Evolutionary conservation across 2,113 vertebrate species (phyloP).

Genomic region (Podarcis muralis): DNA sequence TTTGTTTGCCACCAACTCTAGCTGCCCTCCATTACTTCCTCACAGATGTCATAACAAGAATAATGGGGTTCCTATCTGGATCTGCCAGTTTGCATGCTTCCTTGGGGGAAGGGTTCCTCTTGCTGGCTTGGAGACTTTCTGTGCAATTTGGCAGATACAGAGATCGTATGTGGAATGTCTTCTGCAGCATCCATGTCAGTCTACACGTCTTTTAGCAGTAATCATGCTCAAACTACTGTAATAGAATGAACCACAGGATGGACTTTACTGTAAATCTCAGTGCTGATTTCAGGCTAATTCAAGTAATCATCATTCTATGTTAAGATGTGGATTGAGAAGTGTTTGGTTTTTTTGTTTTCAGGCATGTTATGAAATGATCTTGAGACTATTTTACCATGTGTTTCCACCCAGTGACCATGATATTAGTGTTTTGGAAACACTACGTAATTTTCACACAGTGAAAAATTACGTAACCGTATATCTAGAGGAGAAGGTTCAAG

Average conservation of each 20-base stretch:
- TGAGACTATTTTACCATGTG: background rate
- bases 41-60: too few species aligned
- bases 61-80: background rate
- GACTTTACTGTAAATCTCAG: background rate
- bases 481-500: background rate
- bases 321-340: background rate
- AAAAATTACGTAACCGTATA: background rate
- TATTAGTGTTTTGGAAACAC: background rate
- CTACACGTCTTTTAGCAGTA: background rate
- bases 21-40: too few species aligned
- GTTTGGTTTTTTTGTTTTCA: background rate
- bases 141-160: background rate
- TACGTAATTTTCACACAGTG: background rate
- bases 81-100: too few species aligned
- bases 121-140: background rate
- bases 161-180: background rate
- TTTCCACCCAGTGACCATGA: background rate
- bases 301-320: background rate
- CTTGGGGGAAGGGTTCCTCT: background rate
- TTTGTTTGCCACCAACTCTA: too few species aligned
- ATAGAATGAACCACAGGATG: background rate
- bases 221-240: background rate
- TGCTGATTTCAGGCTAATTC: background rate
- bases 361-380: background rate
- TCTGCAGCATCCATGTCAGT: too few species aligned